Evolutionary conservation across 2,113 vertebrate genomes (phyloP), one percentile per base, ranked within the genome.

Genomic region (Okapia johnstoni): DNA sequence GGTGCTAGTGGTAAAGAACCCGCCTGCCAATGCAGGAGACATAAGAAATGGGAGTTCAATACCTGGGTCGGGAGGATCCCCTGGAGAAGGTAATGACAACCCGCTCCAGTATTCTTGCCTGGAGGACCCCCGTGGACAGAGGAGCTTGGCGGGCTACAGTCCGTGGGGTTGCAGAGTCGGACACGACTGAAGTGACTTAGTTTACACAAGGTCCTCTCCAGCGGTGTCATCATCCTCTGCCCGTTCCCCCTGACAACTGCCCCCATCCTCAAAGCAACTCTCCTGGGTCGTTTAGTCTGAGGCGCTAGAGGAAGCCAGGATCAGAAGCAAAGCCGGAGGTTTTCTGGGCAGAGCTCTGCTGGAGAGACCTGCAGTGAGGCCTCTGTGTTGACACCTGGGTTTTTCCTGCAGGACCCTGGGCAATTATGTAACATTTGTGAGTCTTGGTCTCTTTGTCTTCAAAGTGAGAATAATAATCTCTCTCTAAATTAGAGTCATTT

Each of bases 201-300:
- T 73, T 73, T 73, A 40, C 21, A 73, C 36, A 73, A 85, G 36
- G 70, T 61, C 60, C 33, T 36, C 52, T 5, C 52, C 33, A 9
- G 52, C 1, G 3, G 25, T 55, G 1, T 43, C 73, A 52, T 60
- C 17, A 23, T 83, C 30, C n/a, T 81, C 46, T 33, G 52, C 48
- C n/a, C 28, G 2, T 17, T 52, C 40, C 81, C 86, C 28, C 70
- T 48, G 28, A 66, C 48, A 76, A 33, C n/a, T 8, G 2, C 50
- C 14, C 12, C 43, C 16, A 5, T 10, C 7, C 25, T 52, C 33
- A 21, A 15, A 16, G 7, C 93, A 26, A 0, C 7, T 2, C 5
- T 58, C 76, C 21, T n/a, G 28, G 50, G 85, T 48, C 23, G 0
- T 52, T 12, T n/a, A 85, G 66, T 52, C 79, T 60, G 26, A 52